Evolutionary conservation across 1,140 invertebrate genomes (phyloP), one percentile per base, ranked within the genome.

Genomic region (Odontomachus brunneus): DNA sequence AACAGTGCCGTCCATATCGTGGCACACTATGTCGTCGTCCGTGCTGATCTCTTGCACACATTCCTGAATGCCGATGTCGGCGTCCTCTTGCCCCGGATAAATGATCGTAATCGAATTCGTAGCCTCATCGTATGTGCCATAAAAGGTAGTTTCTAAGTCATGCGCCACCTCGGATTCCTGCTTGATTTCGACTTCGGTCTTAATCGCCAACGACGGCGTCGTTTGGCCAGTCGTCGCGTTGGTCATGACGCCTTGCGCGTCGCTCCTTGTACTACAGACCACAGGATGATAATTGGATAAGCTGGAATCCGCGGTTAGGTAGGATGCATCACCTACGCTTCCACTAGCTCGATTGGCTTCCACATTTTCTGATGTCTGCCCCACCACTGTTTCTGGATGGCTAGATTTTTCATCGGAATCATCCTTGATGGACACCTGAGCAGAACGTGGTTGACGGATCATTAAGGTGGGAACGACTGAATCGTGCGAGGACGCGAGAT

Each of bases 321-420:
- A 78, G 22, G 49, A 62, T 71, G 29, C 24, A n/a, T 22, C 15
- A 14, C 4, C 89, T 78, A 92, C 7, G 86, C 91, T 65, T 89
- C 83, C 55, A 88, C 84, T 93, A 95, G 94, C 89, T 96, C 95
- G 83, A 97, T 93, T 83, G 97, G 97, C 91, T 97, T 97, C 97
- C 97, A 97, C 89, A 94, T 96, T 93, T 96, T 97, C 93, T 97
- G 97, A 90, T 97, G 96, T 65, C 95, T 95, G 29, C 97, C 96
- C 97, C 97, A 97, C 97, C 97, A 97, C 85, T 96, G 90, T 86
- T 89, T 92, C 53, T 90, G 89, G 63, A 91, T 90, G 57, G 76
- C 92, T 71, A 92, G 84, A 66, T 91, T 92, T 72, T 76, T 91
- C 84, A 88, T 48, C 0, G 85, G 84, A 73, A 87, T 85, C 71